Percentiles rank a stretch among this genome's conserved stretches.
Evolutionary conservation across 2,888 invertebrate genomes (phyloP).

Genomic region (Eumerus sabulonum): DNA sequence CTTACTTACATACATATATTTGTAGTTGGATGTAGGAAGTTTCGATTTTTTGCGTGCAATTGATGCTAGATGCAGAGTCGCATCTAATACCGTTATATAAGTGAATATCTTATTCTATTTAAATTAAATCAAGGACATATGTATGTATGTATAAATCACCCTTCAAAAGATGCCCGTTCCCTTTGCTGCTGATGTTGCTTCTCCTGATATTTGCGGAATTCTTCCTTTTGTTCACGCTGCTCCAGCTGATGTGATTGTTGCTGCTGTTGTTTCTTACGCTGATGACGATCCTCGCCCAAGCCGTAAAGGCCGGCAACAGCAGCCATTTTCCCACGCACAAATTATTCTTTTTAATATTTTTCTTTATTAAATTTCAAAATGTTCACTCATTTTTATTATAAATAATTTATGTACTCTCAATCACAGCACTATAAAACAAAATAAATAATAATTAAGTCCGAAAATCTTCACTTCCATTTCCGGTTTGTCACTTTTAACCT

Average conservation of each 20-base stretch:
- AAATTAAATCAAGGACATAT: too few species aligned
- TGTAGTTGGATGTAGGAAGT: constrained; percentile 12
- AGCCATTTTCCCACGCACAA: constrained; percentile 81
- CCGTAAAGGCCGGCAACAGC: constrained; percentile 90
- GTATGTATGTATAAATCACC: constrained; percentile 71
- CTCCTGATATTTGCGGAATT: constrained; percentile 72
- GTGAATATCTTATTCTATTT: too few species aligned
- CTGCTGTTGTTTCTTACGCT: constrained; percentile 78
- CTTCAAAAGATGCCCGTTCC: constrained; percentile 75
- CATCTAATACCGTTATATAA: constrained; percentile 28
- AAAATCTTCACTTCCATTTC: constrained; percentile 21
- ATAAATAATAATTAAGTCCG: background rate
- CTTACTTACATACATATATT: constrained; percentile 56
- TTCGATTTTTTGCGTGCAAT: constrained; percentile 71
- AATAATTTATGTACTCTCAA: constrained; percentile 24
- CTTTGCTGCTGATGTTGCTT: constrained; percentile 72
- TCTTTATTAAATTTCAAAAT: constrained; percentile 23
- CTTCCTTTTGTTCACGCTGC: constrained; percentile 82
- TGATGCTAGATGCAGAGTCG: too few species aligned
- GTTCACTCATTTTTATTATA: constrained; percentile 26
- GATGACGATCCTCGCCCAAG: constrained; percentile 86
- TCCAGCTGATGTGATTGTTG: constrained; percentile 81
- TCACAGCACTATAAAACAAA: constrained; percentile 40
- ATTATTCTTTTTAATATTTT: constrained; percentile 17
- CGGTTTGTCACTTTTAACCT: constrained; percentile 33